phyloP scores from a whole-genome alignment of 2,797 vertebrate species.

The Phrynocephalus forsythii region DNA sequence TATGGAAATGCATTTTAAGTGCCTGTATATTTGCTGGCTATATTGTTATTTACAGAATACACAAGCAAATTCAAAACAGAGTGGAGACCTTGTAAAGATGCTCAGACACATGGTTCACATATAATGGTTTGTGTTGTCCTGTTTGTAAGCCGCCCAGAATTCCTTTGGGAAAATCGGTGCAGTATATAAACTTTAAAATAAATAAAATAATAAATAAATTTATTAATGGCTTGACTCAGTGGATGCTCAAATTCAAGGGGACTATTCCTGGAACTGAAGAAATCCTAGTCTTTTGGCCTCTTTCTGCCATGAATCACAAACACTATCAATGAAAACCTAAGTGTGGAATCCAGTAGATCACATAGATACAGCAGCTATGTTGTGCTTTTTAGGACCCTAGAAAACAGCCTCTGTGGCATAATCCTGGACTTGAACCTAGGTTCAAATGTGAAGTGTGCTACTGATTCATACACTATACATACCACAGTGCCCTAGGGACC shows the following conservation, averaged over 20 bases:
- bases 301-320: background rate
- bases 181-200: no score
- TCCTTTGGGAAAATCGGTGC: no score
- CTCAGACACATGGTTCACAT: background rate
- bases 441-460: background rate
- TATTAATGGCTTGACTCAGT: background rate
- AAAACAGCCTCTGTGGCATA: background rate
- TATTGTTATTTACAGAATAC: constrained; percentile 6
- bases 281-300: background rate
- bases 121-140: no score
- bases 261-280: background rate
- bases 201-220: background rate
- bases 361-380: background rate
- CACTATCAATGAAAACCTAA: background rate
- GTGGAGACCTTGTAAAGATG: background rate
- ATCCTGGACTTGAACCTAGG: background rate
- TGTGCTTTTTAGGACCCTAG: background rate
- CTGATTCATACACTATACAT: no score
- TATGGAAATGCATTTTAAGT: constrained; percentile 7
- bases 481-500: background rate
- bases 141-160: no score
- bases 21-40: background rate
- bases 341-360: background rate
- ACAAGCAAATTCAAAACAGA: background rate
- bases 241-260: background rate